Conservation (phyloP, 2,797 vertebrate genomes). For the Anguilla marmorata region DNA sequence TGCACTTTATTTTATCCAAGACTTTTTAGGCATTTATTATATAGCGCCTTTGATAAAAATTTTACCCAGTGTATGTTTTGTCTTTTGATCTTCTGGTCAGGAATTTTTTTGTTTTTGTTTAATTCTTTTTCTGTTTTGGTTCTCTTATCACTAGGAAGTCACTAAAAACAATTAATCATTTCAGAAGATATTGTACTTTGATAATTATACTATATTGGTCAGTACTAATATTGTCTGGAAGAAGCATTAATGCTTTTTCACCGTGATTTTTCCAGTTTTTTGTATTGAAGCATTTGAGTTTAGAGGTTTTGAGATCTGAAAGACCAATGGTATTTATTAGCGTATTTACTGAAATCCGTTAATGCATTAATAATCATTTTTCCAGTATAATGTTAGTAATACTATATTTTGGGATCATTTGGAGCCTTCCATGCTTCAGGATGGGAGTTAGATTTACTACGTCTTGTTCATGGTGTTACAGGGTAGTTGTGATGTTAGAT, state of each 20-base stretch:
- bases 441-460: neutral
- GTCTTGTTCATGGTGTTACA: constrained; percentile 9
- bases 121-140: constrained; percentile 37
- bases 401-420: neutral
- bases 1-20: constrained; percentile 58
- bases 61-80: constrained; percentile 41
- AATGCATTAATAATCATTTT: neutral
- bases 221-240: neutral
- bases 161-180: neutral
- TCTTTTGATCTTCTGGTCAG: constrained; percentile 32
- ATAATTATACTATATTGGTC: neutral
- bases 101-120: constrained; percentile 34
- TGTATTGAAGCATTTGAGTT: neutral
- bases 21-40: constrained; percentile 49
- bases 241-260: neutral
- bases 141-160: neutral
- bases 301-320: neutral
- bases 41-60: constrained; percentile 41
- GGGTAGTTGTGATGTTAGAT: constrained; percentile 17
- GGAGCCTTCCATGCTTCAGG: neutral
- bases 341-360: neutral
- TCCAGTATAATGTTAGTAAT: neutral
- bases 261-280: neutral
- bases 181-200: neutral
- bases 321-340: neutral